Percentiles rank a stretch among this genome's conserved stretches.
Conservation (phyloP, 2,888 invertebrate genomes). For the Mactromeris polynyma region DNA sequence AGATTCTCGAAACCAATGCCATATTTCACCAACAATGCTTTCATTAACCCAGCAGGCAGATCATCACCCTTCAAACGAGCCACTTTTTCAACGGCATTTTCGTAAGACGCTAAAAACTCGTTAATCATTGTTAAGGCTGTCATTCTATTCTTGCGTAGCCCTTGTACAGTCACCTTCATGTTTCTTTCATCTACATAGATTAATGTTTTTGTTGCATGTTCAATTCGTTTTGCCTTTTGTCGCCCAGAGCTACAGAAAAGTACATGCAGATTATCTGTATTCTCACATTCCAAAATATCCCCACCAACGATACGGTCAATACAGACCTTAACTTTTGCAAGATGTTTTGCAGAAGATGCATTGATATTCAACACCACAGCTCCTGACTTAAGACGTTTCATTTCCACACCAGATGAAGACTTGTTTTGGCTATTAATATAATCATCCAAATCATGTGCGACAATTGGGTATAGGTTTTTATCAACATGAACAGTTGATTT, state of each 20-base stretch:
- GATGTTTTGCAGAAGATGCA: conserved; percentile 54
- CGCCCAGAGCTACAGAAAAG: background rate
- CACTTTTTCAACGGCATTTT: background rate
- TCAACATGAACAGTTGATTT: conserved; percentile 63
- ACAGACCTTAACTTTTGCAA: conserved; percentile 60
- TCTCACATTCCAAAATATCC: conserved; percentile 61
- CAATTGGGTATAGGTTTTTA: conserved; percentile 56
- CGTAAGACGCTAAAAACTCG: background rate
- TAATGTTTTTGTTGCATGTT: conserved; percentile 18
- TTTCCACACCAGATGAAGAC: conserved; percentile 21
- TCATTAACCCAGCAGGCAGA: conserved; percentile 73
- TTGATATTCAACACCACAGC: conserved; percentile 66
- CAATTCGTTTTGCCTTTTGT: background rate
- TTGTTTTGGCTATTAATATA: conserved; percentile 30
- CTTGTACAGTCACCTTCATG: conserved; percentile 22
- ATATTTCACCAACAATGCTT: conserved; percentile 72
- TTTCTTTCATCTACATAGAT: conserved; percentile 23
- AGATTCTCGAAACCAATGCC: conserved; percentile 70
- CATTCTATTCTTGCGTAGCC: background rate
- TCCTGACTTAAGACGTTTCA: conserved; percentile 58
- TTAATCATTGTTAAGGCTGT: conserved; percentile 3
- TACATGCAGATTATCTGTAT: conserved; percentile 33
- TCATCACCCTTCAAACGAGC: conserved; percentile 27
- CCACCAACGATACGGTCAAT: conserved; percentile 71
- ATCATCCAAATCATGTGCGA: conserved; percentile 57